phyloP scores from a whole-genome alignment of 1,140 invertebrate species.

The Drosophila suzukii region DNA sequence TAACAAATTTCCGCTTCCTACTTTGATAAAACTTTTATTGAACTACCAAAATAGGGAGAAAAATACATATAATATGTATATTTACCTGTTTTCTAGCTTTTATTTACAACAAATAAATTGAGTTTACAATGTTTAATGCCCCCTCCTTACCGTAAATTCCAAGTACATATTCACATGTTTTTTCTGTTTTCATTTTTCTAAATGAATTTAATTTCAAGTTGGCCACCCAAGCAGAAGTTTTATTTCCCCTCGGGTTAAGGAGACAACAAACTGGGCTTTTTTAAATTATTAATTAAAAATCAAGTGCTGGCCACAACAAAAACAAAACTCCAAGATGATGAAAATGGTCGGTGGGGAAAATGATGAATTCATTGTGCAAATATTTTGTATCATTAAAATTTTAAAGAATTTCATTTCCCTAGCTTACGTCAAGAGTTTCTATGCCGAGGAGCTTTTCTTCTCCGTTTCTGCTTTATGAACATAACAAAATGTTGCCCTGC shows the following conservation, averaged over 20 bases:
- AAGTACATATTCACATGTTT: neutral
- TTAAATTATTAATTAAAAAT: slow-evolving; percentile 72
- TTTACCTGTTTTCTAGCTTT: no score
- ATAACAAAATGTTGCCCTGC: slow-evolving; percentile 11
- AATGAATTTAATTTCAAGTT: slow-evolving; percentile 11
- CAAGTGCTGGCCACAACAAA: slow-evolving; percentile 30
- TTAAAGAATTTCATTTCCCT: slow-evolving; percentile 46
- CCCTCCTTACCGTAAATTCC: neutral
- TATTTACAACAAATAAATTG: no score
- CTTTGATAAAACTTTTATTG: no score
- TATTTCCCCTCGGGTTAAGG: neutral
- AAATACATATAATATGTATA: no score
- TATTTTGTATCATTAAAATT: slow-evolving; percentile 79
- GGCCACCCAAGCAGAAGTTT: neutral
- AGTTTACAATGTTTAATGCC: no score
- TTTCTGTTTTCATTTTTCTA: neutral
- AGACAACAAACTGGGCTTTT: slow-evolving; percentile 26
- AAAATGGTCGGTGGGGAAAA: slow-evolving; percentile 7
- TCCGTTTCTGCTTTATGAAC: slow-evolving; percentile 18
- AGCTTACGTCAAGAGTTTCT: slow-evolving; percentile 6
- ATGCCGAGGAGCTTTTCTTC: slow-evolving; percentile 29
- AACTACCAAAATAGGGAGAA: no score
- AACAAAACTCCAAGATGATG: slow-evolving; percentile 5
- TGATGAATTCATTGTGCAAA: slow-evolving; percentile 49
- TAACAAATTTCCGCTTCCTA: neutral